Evolutionary conservation across 2,797 vertebrate genomes (phyloP), one percentile per base, ranked within the genome.

Genomic region (Coregonus sp.): DNA sequence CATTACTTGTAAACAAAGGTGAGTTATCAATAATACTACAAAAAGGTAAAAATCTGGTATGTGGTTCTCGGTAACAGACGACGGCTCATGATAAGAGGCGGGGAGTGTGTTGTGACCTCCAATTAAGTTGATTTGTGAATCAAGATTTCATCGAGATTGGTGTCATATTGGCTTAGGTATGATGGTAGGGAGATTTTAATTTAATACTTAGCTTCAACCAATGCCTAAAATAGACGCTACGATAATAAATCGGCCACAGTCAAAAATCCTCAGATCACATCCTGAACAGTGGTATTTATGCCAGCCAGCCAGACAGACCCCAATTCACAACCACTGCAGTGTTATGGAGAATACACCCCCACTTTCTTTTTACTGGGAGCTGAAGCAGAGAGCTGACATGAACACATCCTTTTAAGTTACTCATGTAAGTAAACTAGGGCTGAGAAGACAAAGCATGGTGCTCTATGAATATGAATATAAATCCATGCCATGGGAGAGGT

Each of bases 381-480:
- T 5, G 63, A 79, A 70, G 74, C 76, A 78, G 76, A 81, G 72
- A 73, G 70, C 84, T 77, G 79, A 82, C 80, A 80, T 31, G 56
- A 84, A 83, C 77, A 73, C 74, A 56, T 86, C 80, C 80, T 87
- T 88, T 84, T 75, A 78, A 84, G 76, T 81, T 80, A 74, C 74
- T 75, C 59, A 14, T 88, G 75, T 84, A 82, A 87, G 82, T 75
- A 83, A 76, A 67, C 54, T 16, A 1, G 70, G 40, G 74, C n/a
- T 84, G 72, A 72, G 72, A 66, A 75, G 84, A 82, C 78, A 82
- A 88, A 82, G 75, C 72, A 69, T 50, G 77, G 29, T 11, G 40
- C 65, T 86, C 72, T 73, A 74, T 85, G 75, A 77, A 82, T 79
- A 79, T 79, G 66, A 25, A 25, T 25, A 25, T 25, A 25, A 25